Conservation (phyloP, 2,797 vertebrate species). For the Streptopelia turtur region DNA sequence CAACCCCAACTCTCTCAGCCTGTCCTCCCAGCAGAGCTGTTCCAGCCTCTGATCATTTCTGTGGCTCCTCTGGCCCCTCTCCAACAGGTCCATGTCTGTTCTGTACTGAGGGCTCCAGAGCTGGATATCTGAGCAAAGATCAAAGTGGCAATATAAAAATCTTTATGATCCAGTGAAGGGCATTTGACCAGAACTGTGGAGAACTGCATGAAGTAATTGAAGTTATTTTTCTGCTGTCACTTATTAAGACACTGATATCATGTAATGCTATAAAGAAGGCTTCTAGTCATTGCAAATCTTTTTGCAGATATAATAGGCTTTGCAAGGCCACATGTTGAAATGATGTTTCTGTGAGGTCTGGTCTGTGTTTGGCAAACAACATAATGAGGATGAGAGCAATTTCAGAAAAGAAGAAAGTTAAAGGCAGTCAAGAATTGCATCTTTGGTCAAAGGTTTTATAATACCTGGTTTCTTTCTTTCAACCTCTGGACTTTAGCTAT, state of each 20-base stretch:
- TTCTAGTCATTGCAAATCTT: background rate
- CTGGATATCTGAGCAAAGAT: background rate
- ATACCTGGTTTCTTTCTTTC: background rate
- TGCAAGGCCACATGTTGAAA: background rate
- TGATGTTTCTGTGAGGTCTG: background rate
- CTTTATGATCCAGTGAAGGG: background rate
- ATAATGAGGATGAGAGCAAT: background rate
- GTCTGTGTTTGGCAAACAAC: background rate
- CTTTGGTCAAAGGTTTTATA: background rate
- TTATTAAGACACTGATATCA: background rate
- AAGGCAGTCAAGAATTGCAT: background rate
- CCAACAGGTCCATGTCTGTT: too few species aligned
- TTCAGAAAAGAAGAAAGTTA: background rate
- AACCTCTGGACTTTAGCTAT: background rate
- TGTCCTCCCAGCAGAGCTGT: too few species aligned
- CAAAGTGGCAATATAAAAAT: fast-evolving
- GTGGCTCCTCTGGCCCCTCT: too few species aligned
- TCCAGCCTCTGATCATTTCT: too few species aligned
- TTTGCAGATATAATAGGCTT: background rate
- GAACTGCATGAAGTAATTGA: background rate
- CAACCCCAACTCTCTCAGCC: too few species aligned
- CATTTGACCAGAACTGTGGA: background rate
- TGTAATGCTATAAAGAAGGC: background rate
- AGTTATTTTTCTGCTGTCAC: background rate
- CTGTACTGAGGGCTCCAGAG: too few species aligned